A percentile compares a stretch with the other conserved stretches of the same genome.
Evolutionary conservation across 2,888 invertebrate genomes (phyloP).

Genomic region (Gerris lacustris): DNA sequence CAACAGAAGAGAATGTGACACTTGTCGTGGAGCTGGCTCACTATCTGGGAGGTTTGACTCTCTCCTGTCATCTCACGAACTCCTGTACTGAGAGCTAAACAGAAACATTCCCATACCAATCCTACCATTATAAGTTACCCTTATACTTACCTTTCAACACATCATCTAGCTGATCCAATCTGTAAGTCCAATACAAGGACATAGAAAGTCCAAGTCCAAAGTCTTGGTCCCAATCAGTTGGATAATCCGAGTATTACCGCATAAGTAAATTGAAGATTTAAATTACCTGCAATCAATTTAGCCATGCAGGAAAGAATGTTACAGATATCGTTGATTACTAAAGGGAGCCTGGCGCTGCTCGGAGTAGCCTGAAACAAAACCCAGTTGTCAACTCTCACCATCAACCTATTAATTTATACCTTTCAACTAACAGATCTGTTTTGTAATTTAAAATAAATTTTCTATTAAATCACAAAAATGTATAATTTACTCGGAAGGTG

Average conservation of each 20-base stretch:
- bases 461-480: too few relatives aligned
- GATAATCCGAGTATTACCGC: too few relatives aligned
- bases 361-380: conserved; percentile 53
- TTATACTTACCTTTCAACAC: too few relatives aligned
- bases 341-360: conserved; percentile 44
- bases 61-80: conserved; percentile 46
- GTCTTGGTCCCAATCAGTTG: too few relatives aligned
- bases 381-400: too few relatives aligned
- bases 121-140: too few relatives aligned
- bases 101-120: background rate
- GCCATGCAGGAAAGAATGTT: conserved; percentile 65
- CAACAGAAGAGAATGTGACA: conserved; percentile 66
- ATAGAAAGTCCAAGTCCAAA: too few relatives aligned
- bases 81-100: conserved; percentile 42
- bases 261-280: too few relatives aligned
- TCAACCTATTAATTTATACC: background rate
- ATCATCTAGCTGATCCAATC: background rate
- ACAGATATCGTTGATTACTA: conserved; percentile 58
- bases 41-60: conserved; percentile 46
- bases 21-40: conserved; percentile 71
- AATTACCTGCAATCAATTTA: conserved; percentile 48
- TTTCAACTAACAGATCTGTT: background rate
- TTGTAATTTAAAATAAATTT: too few relatives aligned
- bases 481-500: too few relatives aligned
- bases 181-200: too few relatives aligned